Conservation (phyloP, 2,888 invertebrate species). For the Deroplatys truncata region DNA sequence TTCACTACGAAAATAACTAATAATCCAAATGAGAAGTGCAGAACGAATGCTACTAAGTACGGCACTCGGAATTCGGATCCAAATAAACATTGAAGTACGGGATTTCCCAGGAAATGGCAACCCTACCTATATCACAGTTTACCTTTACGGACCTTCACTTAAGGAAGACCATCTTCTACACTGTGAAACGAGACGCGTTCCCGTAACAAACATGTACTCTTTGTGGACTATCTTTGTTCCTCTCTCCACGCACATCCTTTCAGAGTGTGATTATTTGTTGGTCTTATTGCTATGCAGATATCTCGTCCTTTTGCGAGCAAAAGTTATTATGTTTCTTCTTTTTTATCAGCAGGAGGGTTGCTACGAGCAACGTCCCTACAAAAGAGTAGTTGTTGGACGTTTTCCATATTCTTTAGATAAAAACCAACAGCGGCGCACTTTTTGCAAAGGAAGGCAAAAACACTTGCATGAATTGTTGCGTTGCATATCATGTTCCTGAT, state of each 20-base stretch:
- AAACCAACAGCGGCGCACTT: background rate
- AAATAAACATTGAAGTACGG: too few relatives aligned
- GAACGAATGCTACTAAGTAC: too few relatives aligned
- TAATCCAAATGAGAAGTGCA: too few relatives aligned
- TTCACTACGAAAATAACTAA: too few relatives aligned
- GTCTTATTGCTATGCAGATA: background rate
- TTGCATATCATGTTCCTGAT: background rate
- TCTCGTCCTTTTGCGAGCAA: background rate
- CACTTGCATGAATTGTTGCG: background rate
- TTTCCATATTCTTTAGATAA: background rate
- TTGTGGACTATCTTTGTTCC: background rate
- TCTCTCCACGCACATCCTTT: background rate
- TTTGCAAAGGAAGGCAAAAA: background rate
- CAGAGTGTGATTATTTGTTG: background rate
- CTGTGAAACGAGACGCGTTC: too few relatives aligned
- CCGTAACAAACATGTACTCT: background rate
- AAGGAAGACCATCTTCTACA: too few relatives aligned
- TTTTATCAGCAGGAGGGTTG: background rate
- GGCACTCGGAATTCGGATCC: too few relatives aligned
- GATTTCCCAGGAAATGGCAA: too few relatives aligned
- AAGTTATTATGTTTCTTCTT: background rate
- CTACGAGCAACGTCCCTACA: background rate
- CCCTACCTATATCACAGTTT: too few relatives aligned
- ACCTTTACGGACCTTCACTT: too few relatives aligned
- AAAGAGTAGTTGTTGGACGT: background rate